Evolutionary conservation across 2,113 vertebrate genomes (phyloP).

Genomic region (Notiomystis cincta): DNA sequence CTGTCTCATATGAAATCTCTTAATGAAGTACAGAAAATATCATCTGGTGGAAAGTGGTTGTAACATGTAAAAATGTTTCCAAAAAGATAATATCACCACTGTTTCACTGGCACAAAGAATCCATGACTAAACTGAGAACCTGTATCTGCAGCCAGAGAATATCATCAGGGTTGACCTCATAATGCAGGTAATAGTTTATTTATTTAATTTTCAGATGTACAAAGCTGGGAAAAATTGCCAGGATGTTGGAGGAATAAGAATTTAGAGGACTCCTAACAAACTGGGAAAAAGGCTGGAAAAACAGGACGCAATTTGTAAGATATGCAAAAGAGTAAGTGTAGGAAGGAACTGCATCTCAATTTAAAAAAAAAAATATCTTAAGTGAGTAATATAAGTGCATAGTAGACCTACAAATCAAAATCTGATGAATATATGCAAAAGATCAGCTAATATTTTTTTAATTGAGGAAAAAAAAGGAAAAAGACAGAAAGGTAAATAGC

Average conservation of each 20-base stretch:
- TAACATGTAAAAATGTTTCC: not conserved
- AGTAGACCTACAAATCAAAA: not conserved
- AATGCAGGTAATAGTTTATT: not conserved
- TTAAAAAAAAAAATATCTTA: not conserved
- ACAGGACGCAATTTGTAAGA: not conserved
- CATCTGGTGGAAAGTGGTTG: not conserved
- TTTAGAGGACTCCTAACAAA: not conserved
- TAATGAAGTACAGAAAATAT: not conserved
- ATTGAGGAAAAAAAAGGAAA: no score
- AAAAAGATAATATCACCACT: not conserved
- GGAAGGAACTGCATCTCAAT: not conserved
- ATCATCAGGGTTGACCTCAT: not conserved
- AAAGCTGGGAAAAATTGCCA: not conserved
- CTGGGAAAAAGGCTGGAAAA: not conserved
- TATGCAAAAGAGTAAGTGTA: not conserved
- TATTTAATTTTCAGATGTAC: not conserved
- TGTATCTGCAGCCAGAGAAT: not conserved
- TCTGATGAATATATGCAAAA: not conserved
- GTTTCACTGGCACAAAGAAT: not conserved
- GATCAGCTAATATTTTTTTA: not conserved
- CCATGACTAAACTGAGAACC: not conserved
- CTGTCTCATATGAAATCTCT: not conserved
- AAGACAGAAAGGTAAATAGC: not conserved
- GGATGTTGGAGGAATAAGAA: not conserved
- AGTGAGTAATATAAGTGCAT: not conserved